Percentiles rank a stretch among this genome's conserved stretches.
Conservation (phyloP, 2,113 vertebrate genomes). For the Camarhynchus parvulus region DNA sequence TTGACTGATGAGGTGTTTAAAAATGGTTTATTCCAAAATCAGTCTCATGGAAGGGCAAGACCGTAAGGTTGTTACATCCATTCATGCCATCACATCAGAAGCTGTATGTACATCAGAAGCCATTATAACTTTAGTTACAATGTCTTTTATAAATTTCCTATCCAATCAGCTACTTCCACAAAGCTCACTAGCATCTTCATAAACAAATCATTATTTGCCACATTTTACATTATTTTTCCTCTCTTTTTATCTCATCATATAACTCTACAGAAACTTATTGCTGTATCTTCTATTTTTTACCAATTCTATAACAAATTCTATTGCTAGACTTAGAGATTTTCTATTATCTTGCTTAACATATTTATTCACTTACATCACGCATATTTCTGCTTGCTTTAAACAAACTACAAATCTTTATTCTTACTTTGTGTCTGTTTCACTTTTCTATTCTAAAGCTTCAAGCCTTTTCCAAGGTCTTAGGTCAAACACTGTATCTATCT, state of each 20-base stretch:
- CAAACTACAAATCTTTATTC: not conserved
- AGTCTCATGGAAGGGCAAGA: not conserved
- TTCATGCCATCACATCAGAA: not conserved
- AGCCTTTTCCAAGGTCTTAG: not conserved
- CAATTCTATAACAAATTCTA: not conserved
- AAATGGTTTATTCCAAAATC: not conserved
- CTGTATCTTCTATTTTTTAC: not conserved
- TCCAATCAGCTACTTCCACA: not conserved
- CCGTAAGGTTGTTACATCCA: not conserved
- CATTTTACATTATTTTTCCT: not conserved
- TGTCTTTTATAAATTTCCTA: not conserved
- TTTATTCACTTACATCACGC: not conserved
- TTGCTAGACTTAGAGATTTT: not conserved
- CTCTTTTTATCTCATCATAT: not conserved
- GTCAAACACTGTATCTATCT: not conserved
- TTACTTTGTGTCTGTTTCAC: not conserved
- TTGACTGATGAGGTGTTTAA: not conserved
- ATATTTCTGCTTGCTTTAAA: not conserved
- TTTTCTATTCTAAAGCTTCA: not conserved
- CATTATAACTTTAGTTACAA: not conserved
- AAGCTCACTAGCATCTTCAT: not conserved
- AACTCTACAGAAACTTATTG: not conserved
- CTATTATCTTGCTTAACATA: not conserved
- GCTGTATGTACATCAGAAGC: not conserved
- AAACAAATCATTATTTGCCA: not conserved